These are phyloP conservation scores for Ia io DNA, from an alignment of 2,113 vertebrate species.

Conservation along the genomic window DNA sequence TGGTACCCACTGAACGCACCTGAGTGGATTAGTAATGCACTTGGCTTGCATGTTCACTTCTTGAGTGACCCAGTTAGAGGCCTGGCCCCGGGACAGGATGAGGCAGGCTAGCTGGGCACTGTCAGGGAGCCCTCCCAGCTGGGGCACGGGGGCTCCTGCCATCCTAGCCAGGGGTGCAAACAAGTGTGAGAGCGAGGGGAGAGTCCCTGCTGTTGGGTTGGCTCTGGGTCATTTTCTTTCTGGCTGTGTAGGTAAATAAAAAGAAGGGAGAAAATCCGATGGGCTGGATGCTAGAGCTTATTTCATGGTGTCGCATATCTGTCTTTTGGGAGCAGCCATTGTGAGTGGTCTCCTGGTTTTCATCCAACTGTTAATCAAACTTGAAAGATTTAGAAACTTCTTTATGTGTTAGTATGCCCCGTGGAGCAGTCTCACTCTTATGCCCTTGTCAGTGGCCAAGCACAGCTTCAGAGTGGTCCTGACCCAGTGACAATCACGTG, in stretches of 20 bases:
- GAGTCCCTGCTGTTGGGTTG: not conserved
- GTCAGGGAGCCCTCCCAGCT: not conserved
- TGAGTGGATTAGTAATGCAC: not conserved
- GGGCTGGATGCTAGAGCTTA: not conserved
- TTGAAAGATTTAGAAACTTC: not conserved
- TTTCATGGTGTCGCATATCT: not conserved
- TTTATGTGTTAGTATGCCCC: not conserved
- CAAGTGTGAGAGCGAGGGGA: not conserved
- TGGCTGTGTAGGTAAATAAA: not conserved
- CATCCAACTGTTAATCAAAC: not conserved
- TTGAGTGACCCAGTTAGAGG: slow-evolving; percentile 50
- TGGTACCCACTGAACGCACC: not conserved
- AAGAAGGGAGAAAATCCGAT: not conserved
- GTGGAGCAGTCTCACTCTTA: not conserved
- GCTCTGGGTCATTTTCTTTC: not conserved
- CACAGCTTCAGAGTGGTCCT: not conserved
- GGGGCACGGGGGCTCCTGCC: not conserved
- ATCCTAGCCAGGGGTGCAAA: not conserved
- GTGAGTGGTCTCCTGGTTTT: not conserved
- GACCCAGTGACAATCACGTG: not conserved
- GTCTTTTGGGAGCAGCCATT: not conserved
- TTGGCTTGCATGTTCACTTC: not conserved
- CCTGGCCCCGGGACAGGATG: not conserved
- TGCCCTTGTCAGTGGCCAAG: not conserved
- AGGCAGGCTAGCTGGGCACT: not conserved